A percentile compares a stretch with the other conserved stretches of the same genome.
These are phyloP conservation scores for Andrena bucephala DNA, from an alignment of 2,888 invertebrate species.

Conservation along the genomic window DNA sequence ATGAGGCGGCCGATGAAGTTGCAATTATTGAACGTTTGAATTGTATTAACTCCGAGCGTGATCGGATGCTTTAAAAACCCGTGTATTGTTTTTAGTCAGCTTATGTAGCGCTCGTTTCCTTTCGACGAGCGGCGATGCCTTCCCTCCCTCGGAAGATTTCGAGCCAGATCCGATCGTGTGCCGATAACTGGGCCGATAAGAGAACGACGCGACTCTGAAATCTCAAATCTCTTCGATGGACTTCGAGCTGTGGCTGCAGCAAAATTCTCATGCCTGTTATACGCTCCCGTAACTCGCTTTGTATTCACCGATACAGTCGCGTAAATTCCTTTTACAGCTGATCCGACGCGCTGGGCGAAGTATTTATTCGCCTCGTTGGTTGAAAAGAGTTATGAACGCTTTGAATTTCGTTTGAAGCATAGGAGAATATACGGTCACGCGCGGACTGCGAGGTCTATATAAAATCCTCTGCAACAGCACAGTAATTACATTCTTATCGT, in stretches of 20 bases:
- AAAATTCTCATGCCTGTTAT: not conserved
- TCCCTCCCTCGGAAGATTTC: not conserved
- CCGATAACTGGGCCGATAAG: conserved; percentile 52
- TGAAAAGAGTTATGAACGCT: not conserved
- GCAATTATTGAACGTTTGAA: not conserved
- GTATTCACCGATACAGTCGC: not conserved
- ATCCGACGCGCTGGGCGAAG: not conserved
- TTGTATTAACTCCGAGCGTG: not conserved
- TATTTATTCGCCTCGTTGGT: not conserved
- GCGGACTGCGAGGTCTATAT: not conserved
- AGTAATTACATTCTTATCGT: conserved; percentile 52
- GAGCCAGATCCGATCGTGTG: conserved; percentile 34
- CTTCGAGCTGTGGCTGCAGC: conserved; percentile 14
- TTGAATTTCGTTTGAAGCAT: not conserved
- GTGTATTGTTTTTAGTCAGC: no score
- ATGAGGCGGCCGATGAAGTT: not conserved
- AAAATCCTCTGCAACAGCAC: not conserved
- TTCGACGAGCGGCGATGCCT: no score
- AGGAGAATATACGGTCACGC: not conserved
- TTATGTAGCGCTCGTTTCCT: no score
- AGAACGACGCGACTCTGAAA: not conserved
- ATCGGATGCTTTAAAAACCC: not conserved
- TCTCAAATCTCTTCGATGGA: conserved; percentile 11
- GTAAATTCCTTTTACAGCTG: not conserved
- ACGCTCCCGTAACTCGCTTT: not conserved